Base-by-base conservation (phyloP, 2,888 invertebrate species). In the Bibio marci region DNA sequence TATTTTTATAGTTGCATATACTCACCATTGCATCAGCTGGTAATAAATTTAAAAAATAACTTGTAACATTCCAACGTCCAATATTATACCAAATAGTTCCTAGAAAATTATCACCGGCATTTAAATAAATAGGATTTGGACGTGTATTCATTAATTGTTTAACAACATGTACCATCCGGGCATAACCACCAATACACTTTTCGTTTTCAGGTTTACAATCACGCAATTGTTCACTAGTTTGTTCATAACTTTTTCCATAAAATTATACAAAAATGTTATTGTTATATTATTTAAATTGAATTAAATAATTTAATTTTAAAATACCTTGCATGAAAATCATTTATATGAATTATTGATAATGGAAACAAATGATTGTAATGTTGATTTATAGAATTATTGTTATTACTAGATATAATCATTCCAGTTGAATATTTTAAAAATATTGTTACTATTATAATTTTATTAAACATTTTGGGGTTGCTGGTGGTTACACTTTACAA, bases 41-140 rank as follows among this genome's bases (percentile, higher is more conserved):
- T 39, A 86, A 53, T 48, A 73, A 58, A 52, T 86, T 85, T 61
- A 86, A 71, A 49, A 87, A 81, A 48, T 74, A 55, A 38, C 77
- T 73, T 0, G 81, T 80, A 1, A 77, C 71, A 46, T 76, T 76
- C 75, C 79, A 80, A 48, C 73, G 70, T n/a, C 76, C 68, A 5
- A 80, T 50, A 13, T 74, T 76, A 51, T 83, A 85, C 80, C 82
- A 87, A n/a, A 82, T 65, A 0, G 85, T 85, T 0, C 87, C 87
- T 54, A 85, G 83, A 55, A 76, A 88, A 53, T 78, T 78, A 57
- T 87, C 87, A 0, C 87, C 87, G 0, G 78, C 86, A 53, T 86
- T 83, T 40, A 88, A 58, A 27, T 83, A 70, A 15, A 88, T 56
- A 0, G 77, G 66, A 44, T 73, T 69, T 45, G 60, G 53, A 3